Evolutionary conservation across 2,113 vertebrate genomes (phyloP).

Genomic region (Cyrtonyx montezumae): DNA sequence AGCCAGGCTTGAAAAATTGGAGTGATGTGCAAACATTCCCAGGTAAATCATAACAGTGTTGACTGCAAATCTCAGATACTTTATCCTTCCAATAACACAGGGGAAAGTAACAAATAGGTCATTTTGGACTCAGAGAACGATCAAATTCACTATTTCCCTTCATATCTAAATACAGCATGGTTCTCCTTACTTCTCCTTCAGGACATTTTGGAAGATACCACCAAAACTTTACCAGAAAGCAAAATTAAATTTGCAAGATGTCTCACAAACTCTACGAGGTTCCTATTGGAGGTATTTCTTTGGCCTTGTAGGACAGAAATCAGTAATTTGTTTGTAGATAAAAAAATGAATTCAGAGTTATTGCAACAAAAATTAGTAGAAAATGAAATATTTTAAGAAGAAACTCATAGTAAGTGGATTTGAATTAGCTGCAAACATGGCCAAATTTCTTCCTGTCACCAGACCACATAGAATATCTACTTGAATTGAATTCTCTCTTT

Average conservation of each 20-base stretch:
- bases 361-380: constrained; percentile 52
- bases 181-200: neutral
- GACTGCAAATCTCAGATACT: neutral
- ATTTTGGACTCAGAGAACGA: neutral
- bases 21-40: neutral
- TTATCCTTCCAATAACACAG: neutral
- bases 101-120: neutral
- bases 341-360: constrained; percentile 48
- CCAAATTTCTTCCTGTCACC: constrained; percentile 1
- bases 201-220: neutral
- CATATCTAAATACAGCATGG: neutral
- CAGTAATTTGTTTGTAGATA: neutral
- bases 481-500: constrained; percentile 39
- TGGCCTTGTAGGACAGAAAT: neutral
- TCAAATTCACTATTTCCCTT: neutral
- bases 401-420: constrained; percentile 37
- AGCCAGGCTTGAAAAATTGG: neutral
- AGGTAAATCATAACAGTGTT: neutral
- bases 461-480: constrained; percentile 22
- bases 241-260: neutral
- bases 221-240: neutral
- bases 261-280: neutral
- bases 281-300: neutral
- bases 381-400: constrained; percentile 67
- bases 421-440: constrained; percentile 56